Evolutionary conservation across 2,888 invertebrate species (phyloP).

Genomic region (Lasiommata megera): DNA sequence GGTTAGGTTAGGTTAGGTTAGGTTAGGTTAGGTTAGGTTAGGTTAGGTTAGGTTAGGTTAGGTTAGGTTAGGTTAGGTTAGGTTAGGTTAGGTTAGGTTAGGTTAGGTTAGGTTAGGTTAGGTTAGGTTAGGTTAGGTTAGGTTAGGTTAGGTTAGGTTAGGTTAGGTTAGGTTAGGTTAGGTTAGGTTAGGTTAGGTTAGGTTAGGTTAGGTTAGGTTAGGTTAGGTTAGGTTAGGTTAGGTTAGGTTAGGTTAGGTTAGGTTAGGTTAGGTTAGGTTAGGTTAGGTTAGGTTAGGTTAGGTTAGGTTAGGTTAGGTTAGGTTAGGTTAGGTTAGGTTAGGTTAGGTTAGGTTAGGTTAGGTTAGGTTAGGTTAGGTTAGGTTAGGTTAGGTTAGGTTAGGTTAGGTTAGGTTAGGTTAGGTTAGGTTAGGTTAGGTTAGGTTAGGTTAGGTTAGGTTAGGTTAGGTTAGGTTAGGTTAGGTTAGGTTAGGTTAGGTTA

Average conservation of each 20-base stretch:
- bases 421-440: slow-evolving; percentile 34
- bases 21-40: slow-evolving; percentile 27
- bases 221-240: slow-evolving; percentile 28
- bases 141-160: slow-evolving; percentile 32
- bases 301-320: slow-evolving; percentile 29
- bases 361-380: slow-evolving; percentile 38
- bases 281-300: slow-evolving; percentile 31
- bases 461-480: not conserved
- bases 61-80: too few relatives aligned
- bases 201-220: slow-evolving; percentile 31
- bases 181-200: slow-evolving; percentile 30
- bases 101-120: slow-evolving; percentile 30
- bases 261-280: slow-evolving; percentile 31
- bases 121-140: slow-evolving; percentile 29
- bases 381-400: slow-evolving; percentile 41
- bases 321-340: slow-evolving; percentile 2
- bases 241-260: slow-evolving; percentile 28
- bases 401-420: slow-evolving; percentile 35
- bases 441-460: slow-evolving; percentile 36
- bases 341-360: slow-evolving; percentile 18
- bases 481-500: slow-evolving; percentile 10
- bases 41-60: too few relatives aligned
- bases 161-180: slow-evolving; percentile 30
- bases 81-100: slow-evolving; percentile 36
- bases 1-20: slow-evolving; percentile 28